These are phyloP conservation scores for Myotis yumanensis DNA, from an alignment of 2,113 vertebrate species.

Conservation along the genomic window DNA sequence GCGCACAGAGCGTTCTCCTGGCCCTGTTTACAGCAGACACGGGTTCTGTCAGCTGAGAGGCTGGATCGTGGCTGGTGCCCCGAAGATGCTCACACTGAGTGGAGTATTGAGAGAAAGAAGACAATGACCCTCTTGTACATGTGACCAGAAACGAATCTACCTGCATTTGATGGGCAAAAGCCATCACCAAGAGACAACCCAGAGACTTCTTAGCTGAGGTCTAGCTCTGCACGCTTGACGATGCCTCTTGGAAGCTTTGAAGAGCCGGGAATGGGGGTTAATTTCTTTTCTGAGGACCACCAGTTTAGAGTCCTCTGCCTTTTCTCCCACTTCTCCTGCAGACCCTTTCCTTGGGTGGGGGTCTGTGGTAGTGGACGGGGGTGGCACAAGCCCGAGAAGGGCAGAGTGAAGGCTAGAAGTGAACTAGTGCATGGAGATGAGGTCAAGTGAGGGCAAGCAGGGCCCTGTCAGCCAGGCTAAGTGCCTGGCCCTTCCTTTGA, in stretches of 20 bases:
- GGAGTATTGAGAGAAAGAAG: conserved; percentile 39
- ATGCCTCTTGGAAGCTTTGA: background rate
- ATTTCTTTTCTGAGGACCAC: background rate
- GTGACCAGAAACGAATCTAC: background rate
- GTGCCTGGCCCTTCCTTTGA: background rate
- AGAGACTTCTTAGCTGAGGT: background rate
- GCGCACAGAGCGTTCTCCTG: background rate
- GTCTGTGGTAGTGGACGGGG: accelerated
- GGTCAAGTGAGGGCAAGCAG: background rate
- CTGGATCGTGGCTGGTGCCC: conserved; percentile 41
- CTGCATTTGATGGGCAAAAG: conserved; percentile 27
- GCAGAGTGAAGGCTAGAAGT: background rate
- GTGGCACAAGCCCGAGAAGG: background rate
- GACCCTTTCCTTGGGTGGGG: background rate
- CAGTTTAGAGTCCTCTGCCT: background rate
- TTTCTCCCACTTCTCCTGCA: background rate
- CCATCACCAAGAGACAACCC: background rate
- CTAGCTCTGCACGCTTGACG: background rate
- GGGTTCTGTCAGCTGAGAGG: conserved; percentile 56
- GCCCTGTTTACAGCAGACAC: conserved; percentile 44
- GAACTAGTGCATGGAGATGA: background rate
- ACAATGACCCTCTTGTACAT: conserved; percentile 64
- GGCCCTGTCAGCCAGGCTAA: background rate
- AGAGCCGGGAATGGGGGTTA: background rate
- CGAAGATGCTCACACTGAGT: conserved; percentile 54